Evolutionary conservation across 2,888 invertebrate genomes (phyloP), one percentile per base, ranked within the genome.

Genomic region (Patella pellucida): DNA sequence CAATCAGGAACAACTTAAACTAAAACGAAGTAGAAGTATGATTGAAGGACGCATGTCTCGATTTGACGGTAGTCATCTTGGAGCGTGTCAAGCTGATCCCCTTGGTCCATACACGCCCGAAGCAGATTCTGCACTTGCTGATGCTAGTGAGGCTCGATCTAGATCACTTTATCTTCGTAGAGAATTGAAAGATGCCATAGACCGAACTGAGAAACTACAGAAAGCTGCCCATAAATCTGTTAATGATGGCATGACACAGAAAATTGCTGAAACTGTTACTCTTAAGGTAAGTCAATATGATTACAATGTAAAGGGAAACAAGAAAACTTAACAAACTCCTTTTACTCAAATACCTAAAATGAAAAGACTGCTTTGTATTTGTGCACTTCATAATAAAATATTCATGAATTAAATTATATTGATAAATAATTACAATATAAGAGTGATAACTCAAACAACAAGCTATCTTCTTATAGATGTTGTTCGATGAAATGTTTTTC

Each of bases 81-180:
- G 52, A 27, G 50, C 52, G 11, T 76, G 79, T 67, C 76, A 78
- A 68, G 83, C 84, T 52, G 90, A 90, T 81, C 87, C 89, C 4
- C 80, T 90, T 0, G 90, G 90, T 1, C 84, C 90, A 0, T 90
- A 85, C 83, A 90, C 90, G 0, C 90, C 90, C 0, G 89, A 90
- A 77, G 82, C 84, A 15, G 89, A 89, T 51, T 80, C 79, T 14
- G 87, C 88, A n/a, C 79, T 90, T 9, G 81, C 84, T n/a, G 89
- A 89, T 74, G 89, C 87, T 0, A 79, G 80, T 1, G 88, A 88
- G 50, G 89, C 89, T 5, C 78, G 88, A 12, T 62, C 75, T 1
- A 82, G 84, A 68, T 86, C 86, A 7, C 84, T 85, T 7, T 86
- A 87, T 78, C 84, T 90, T 27, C 85, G 90, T 3, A 79, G 79